Percentiles rank a stretch among this genome's conserved stretches.
Conservation (phyloP, 2,888 invertebrate species). For the Melanostoma mellinum region DNA sequence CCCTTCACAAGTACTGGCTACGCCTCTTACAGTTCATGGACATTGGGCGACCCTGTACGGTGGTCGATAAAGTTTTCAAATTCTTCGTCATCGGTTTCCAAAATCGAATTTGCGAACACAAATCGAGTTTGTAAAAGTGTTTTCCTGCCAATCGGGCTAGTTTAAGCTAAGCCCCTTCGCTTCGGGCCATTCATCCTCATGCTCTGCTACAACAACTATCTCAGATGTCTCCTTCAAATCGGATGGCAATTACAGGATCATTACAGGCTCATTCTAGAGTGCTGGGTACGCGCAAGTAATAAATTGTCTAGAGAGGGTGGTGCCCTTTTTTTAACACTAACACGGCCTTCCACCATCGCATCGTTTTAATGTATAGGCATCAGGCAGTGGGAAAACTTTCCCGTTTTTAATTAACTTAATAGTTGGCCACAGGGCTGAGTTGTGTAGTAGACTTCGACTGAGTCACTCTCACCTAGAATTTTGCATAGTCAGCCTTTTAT, state of each 20-base stretch:
- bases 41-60: not conserved
- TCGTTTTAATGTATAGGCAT: not conserved
- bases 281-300: slow-evolving; percentile 41
- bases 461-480: slow-evolving; percentile 24
- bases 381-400: slow-evolving; percentile 38
- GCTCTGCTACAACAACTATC: slow-evolving; percentile 33
- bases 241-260: slow-evolving; percentile 71
- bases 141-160: slow-evolving; percentile 60
- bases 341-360: not conserved
- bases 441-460: slow-evolving; percentile 14
- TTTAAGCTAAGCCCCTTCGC: slow-evolving; percentile 25
- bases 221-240: slow-evolving; percentile 68
- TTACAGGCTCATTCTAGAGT: slow-evolving; percentile 46
- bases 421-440: slow-evolving; percentile 50
- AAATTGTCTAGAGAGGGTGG: slow-evolving; percentile 66
- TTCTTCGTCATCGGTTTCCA: slow-evolving; percentile 64
- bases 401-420: slow-evolving; percentile 72
- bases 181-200: slow-evolving; percentile 6
- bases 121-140: slow-evolving; percentile 69
- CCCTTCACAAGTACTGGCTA: too few relatives aligned
- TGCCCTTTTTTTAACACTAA: not conserved
- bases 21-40: too few relatives aligned
- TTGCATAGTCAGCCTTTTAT: slow-evolving; percentile 25
- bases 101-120: slow-evolving; percentile 65
- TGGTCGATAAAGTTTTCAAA: slow-evolving; percentile 63